Base-by-base conservation (phyloP, 2,797 vertebrate species). In the Buceros bicornis region DNA sequence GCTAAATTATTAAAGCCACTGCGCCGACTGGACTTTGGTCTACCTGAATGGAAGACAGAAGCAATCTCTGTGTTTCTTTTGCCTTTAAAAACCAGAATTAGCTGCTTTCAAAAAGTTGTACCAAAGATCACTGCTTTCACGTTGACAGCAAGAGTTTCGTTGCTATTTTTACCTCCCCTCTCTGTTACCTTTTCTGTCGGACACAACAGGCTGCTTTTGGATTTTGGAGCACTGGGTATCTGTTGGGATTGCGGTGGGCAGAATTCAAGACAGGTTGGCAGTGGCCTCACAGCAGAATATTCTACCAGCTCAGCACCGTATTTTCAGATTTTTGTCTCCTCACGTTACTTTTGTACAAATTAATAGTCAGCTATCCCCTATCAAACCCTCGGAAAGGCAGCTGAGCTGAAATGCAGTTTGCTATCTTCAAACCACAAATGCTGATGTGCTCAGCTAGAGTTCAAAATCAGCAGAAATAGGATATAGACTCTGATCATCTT, bases 401-500 rank as follows among this genome's bases (percentile, higher is more conserved):
- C 50, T 87, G 4, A 89, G 83, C 64, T 90, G 81, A 88, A 95
- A 89, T 54, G 81, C 83, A 87, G 56, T 83, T 95, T 71, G n/a
- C 42, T 67, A 28, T 80, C 91, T 78, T 90, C 87, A 95, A 84
- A 72, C 74, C 89, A 88, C 66, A 78, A 82, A 80, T 82, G 64
- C 43, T 54, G 21, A 69, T n/a, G 62, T 73, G 72, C 74, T 91
- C 11, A 83, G 64, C 47, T 19, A 12, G 76, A 76, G 45, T 13
- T 87, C 74, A 93, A 66, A 87, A 84, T 86, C 76, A 83, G 90
- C 91, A 97, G 81, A 96, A 95, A 95, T 2, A 50, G 35, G 83
- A 93, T 66, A 60, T 0, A 45, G 56, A 28, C 20, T 47, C 50
- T 58, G 56, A 82, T 62, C 40, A 86, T 20, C 76, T 91, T 92